These are phyloP conservation scores for Ophiothrix spiculata DNA, from an alignment of 35 echinoderm and acorn worm genomes.

Conservation along the genomic window DNA sequence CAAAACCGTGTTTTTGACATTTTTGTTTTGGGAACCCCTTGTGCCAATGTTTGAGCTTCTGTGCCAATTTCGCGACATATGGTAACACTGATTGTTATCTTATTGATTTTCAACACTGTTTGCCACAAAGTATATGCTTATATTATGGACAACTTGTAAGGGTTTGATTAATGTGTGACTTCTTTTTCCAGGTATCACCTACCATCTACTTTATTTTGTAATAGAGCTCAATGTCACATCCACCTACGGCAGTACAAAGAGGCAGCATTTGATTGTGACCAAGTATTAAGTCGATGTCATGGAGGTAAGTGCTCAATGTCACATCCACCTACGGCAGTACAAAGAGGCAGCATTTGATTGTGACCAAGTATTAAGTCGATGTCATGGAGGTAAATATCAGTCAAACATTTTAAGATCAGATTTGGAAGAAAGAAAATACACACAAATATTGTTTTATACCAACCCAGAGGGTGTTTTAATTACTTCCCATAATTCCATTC, in stretches of 20 bases:
- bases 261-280: constrained; percentile 78
- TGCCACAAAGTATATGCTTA: not conserved
- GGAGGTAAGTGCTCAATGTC: constrained; percentile 88
- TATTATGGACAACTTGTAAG: not conserved
- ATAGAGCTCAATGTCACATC: constrained; percentile 83
- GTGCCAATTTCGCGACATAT: too few species aligned
- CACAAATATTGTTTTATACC: not conserved
- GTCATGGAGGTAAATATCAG: too few species aligned
- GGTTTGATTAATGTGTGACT: not conserved
- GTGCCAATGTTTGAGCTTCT: too few species aligned
- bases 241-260: constrained; percentile 32
- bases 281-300: constrained; percentile 63
- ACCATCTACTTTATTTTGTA: constrained; percentile 66
- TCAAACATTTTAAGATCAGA: not conserved
- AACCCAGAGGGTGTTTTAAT: not conserved
- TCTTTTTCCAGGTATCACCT: constrained; percentile 51
- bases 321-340: too few species aligned
- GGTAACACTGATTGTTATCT: not conserved
- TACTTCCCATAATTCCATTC: too few species aligned
- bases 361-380: too few species aligned
- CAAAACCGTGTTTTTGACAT: too few species aligned
- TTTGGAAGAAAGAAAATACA: not conserved
- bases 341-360: too few species aligned
- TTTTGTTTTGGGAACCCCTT: too few species aligned
- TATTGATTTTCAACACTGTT: not conserved